phyloP scores from a whole-genome alignment of 2,888 invertebrate genomes.

The Thalpophila matura region DNA sequence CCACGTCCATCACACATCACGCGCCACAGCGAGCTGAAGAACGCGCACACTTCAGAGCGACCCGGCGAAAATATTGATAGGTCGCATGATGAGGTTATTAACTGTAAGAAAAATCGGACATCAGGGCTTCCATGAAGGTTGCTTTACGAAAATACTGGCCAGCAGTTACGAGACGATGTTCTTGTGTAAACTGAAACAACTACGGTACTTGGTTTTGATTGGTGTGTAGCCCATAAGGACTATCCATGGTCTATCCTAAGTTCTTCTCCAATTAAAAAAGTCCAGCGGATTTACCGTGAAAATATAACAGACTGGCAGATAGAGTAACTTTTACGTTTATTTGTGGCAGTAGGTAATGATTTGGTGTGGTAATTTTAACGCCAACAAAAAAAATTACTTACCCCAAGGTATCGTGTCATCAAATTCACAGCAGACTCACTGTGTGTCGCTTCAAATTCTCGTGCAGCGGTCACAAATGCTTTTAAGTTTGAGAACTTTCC shows the following conservation, averaged over 20 bases:
- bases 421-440: slow-evolving; percentile 88
- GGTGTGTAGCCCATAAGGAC: too few relatives aligned
- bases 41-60: slow-evolving; percentile 91
- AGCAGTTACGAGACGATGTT: not conserved
- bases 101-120: slow-evolving; percentile 81
- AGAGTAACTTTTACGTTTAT: too few relatives aligned
- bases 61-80: slow-evolving; percentile 92
- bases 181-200: too few relatives aligned
- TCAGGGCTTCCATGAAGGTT: too few relatives aligned
- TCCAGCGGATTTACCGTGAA: too few relatives aligned
- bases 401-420: slow-evolving; percentile 89
- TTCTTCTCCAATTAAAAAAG: too few relatives aligned
- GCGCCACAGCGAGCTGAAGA: slow-evolving; percentile 93
- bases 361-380: not conserved
- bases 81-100: slow-evolving; percentile 92
- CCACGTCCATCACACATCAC: slow-evolving; percentile 91
- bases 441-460: slow-evolving; percentile 88
- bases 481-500: slow-evolving; percentile 87
- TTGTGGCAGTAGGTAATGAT: too few relatives aligned
- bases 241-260: too few relatives aligned
- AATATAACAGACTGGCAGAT: too few relatives aligned
- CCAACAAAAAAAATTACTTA: slow-evolving; percentile 66
- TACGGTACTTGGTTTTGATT: too few relatives aligned
- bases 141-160: not conserved
- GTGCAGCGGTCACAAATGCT: slow-evolving; percentile 88